A percentile compares a stretch with the other conserved stretches of the same genome.
Evolutionary conservation across 30 jellyfish, hydroid and myxozoan genomes (phyloP).

Genomic region (Turritopsis dohrnii): DNA sequence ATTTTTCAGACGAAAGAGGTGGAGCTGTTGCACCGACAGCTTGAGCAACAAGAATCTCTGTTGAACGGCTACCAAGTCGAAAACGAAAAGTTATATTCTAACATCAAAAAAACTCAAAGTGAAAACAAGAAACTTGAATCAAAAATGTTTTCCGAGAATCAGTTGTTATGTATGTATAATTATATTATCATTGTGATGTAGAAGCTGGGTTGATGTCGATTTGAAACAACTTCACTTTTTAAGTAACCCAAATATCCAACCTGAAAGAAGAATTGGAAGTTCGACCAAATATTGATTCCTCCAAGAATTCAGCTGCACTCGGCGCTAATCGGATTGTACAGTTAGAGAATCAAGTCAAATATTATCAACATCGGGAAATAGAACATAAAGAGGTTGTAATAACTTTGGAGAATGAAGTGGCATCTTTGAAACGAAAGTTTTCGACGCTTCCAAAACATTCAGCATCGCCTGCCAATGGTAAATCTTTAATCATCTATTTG

Average conservation of each 20-base stretch:
- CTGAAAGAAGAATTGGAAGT: slow-evolving; percentile 34
- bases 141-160: slow-evolving; percentile 47
- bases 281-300: slow-evolving; percentile 21
- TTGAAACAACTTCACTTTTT: too few species aligned
- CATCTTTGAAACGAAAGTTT: slow-evolving; percentile 8
- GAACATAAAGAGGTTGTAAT: slow-evolving; percentile 27
- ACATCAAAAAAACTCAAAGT: slow-evolving; percentile 22
- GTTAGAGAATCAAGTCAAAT: slow-evolving; percentile 49
- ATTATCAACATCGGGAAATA: slow-evolving; percentile 30
- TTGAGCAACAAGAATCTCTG: slow-evolving; percentile 53
- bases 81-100: slow-evolving; percentile 46
- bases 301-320: slow-evolving; percentile 20
- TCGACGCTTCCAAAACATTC: not conserved
- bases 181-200: not conserved
- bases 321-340: slow-evolving; percentile 38
- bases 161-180: slow-evolving; percentile 24
- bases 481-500: not conserved
- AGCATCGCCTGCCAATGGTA: not conserved
- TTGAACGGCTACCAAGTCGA: slow-evolving; percentile 70
- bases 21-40: slow-evolving; percentile 32
- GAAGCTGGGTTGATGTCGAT: not conserved
- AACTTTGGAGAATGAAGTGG: slow-evolving; percentile 28
- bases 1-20: slow-evolving; percentile 1
- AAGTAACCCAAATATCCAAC: slow-evolving; percentile 35
- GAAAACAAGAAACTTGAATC: slow-evolving; percentile 42